Base-by-base conservation (phyloP, 2,888 invertebrate species). In the Emesis furor region DNA sequence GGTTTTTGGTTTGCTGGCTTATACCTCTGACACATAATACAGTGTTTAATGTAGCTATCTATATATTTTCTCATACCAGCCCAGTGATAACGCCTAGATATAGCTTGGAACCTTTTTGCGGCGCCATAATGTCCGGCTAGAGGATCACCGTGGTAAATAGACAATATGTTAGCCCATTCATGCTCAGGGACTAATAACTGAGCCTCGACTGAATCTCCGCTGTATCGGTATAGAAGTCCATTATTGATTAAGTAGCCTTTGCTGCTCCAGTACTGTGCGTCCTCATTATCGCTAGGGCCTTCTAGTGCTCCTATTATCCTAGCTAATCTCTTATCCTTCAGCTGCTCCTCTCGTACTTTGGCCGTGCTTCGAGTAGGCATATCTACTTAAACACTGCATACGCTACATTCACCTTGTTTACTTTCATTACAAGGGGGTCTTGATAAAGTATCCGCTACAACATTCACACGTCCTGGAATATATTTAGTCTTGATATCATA, bases 91-190 rank as follows among this genome's bases (percentile, higher is more conserved):
- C 84, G 73, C 4, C 46, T 42, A 0, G 82, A 5, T 1, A 89
- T 85, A 1, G 82, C 69, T 37, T 78, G 72, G 2, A 62, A 35
- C 2, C 78, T 82, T 24, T 76, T 78, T 0, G 89, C 88, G 0
- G 67, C 72, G 0, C 90, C 92, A 55, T 89, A 89, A 46, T 93
- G 91, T 1, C 91, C 91, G 0, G 91, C 86, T 1, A 46, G 35
- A 2, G 89, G 79, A 0, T 84, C 68, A 37, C 89, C 87, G 24
- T 90, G 88, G 30, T 86, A 89, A 0, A 37, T 79, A 8, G 74
- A n/a, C 0, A 91, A 37, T n/a, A 91, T 71, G 7, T 86, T 89
- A 0, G 37, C 35, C 76, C 83, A 78, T 75, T 90, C 90, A 17
- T 88, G 86, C 37, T 88, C 14, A 0, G 91, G 91, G 1, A 89